Conservation (phyloP, 2,797 vertebrate genomes). For the Sebastes glaucus region DNA sequence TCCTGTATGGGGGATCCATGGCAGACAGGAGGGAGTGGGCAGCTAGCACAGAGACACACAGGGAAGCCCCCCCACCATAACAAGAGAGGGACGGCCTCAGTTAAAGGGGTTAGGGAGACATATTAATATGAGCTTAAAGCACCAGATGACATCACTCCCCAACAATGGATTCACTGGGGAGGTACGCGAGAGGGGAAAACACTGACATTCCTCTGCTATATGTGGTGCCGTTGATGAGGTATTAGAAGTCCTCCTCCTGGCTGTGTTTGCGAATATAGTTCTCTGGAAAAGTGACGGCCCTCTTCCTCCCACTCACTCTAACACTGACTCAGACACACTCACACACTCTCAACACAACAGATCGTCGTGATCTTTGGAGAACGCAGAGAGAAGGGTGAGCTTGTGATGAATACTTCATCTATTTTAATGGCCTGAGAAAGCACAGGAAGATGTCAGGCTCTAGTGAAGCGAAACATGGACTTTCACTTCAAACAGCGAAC, state of each 20-base stretch:
- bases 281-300: conserved; percentile 50
- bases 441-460: conserved; percentile 68
- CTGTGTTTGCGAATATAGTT: conserved; percentile 59
- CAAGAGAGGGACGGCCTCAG: conserved; percentile 51
- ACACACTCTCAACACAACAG: conserved; percentile 23
- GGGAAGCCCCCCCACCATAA: conserved; percentile 62
- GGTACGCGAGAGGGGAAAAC: conserved; percentile 56
- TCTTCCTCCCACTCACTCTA: conserved; percentile 31
- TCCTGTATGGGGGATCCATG: conserved; percentile 63
- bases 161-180: conserved; percentile 75
- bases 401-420: conserved; percentile 72
- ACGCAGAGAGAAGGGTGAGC: conserved; percentile 30
- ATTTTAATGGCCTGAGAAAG: conserved; percentile 78
- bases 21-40: conserved; percentile 21
- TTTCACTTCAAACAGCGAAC: conserved; percentile 71
- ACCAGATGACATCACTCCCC: conserved; percentile 74
- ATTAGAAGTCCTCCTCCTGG: conserved; percentile 53
- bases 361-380: conserved; percentile 52
- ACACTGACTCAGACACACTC: conserved; percentile 34
- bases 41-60: conserved; percentile 32
- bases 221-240: conserved; percentile 64
- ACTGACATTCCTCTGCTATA: conserved; percentile 66
- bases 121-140: conserved; percentile 75
- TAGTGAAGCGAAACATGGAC: conserved; percentile 63
- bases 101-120: conserved; percentile 60